Evolutionary conservation across 2,888 invertebrate genomes (phyloP).

Genomic region (Meliscaeva auricollis): DNA sequence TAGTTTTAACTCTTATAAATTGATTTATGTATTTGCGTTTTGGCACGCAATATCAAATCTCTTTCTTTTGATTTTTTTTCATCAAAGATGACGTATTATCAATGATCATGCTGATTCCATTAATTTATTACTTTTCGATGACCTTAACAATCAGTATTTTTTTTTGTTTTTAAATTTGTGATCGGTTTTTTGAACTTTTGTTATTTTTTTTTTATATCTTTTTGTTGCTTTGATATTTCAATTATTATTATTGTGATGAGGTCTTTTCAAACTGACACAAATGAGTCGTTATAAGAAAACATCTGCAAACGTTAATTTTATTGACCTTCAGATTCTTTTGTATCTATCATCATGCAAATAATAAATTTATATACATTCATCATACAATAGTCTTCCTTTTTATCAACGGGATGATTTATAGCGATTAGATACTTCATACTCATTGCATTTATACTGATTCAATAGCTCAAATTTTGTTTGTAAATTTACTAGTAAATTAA

Average conservation of each 20-base stretch:
- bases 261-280: slow-evolving; percentile 48
- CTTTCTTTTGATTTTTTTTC: slow-evolving; percentile 4
- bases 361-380: background rate
- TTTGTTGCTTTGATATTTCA: background rate
- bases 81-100: slow-evolving; percentile 33
- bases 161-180: slow-evolving; percentile 8
- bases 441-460: no score
- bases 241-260: slow-evolving; percentile 27
- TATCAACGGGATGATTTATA: background rate
- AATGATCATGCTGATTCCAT: slow-evolving; percentile 19
- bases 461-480: no score
- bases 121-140: slow-evolving; percentile 44
- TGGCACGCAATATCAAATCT: slow-evolving; percentile 17
- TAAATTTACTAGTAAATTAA: no score
- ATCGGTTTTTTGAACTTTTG: slow-evolving; percentile 54
- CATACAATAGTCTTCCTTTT: background rate
- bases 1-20: background rate
- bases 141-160: slow-evolving; percentile 42
- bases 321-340: slow-evolving; percentile 22
- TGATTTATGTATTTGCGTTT: slow-evolving; percentile 11
- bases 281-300: slow-evolving; percentile 6
- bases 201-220: background rate
- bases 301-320: background rate
- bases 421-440: no score
- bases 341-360: background rate